Evolutionary conservation across 2,113 vertebrate genomes (phyloP).

Genomic region (Galemys pyrenaicus): DNA sequence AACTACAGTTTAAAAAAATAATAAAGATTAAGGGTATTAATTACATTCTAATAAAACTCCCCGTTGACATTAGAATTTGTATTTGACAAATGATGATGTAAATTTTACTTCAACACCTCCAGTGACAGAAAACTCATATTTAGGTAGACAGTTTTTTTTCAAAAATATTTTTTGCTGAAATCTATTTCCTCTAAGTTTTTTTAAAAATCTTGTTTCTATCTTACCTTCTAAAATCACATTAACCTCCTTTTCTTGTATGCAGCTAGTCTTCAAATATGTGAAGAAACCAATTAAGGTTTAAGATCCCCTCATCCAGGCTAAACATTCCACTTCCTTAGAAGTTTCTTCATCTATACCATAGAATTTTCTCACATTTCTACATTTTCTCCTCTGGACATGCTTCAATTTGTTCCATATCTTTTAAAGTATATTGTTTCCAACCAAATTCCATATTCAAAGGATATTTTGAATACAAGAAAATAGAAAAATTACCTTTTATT

Average conservation of each 20-base stretch:
- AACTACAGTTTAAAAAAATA: no score
- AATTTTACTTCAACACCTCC: background rate
- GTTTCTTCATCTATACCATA: background rate
- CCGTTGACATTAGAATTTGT: slow-evolving; percentile 26
- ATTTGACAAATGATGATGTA: background rate
- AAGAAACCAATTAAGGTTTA: slow-evolving; percentile 10
- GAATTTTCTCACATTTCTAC: slow-evolving; percentile 6
- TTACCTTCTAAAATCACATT: slow-evolving; percentile 41
- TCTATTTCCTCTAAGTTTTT: background rate
- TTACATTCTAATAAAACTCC: background rate
- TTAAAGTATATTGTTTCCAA: slow-evolving; percentile 9
- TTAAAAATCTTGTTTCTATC: background rate
- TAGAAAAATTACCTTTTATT: background rate
- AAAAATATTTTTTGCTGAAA: slow-evolving; percentile 16
- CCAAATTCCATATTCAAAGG: slow-evolving; percentile 1
- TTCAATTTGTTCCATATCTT: background rate
- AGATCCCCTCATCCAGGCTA: background rate
- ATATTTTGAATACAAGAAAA: background rate
- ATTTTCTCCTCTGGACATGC: background rate
- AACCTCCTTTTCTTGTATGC: slow-evolving; percentile 17
- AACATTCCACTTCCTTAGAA: slow-evolving; percentile 41
- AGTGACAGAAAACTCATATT: background rate
- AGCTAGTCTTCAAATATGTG: slow-evolving; percentile 8
- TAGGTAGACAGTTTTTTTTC: slow-evolving; percentile 30
- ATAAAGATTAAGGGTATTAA: background rate